Evolutionary conservation across 2,113 vertebrate genomes (phyloP).

Genomic region (Perccottus glenii): DNA sequence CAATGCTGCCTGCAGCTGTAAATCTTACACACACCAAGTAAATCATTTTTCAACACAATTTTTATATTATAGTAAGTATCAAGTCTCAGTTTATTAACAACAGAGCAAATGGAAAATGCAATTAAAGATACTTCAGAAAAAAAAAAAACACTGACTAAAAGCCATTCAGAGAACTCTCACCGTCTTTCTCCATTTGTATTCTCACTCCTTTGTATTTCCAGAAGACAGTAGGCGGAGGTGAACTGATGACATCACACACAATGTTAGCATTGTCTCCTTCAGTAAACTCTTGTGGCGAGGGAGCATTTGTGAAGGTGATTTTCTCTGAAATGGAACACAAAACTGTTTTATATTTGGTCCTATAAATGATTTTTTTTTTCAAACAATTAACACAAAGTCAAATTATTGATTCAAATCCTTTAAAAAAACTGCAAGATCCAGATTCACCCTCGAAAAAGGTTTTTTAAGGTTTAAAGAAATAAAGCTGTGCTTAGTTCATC

Average conservation of each 20-base stretch:
- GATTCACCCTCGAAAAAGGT: too few species aligned
- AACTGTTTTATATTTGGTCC: slow-evolving; percentile 3
- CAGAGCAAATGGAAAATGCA: neutral
- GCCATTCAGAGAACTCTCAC: slow-evolving; percentile 73
- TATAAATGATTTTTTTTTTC: neutral
- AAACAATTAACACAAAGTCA: neutral
- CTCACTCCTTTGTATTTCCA: slow-evolving; percentile 93
- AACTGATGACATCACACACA: slow-evolving; percentile 91
- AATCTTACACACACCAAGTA: too few species aligned
- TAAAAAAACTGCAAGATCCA: too few species aligned
- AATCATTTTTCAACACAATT: too few species aligned
- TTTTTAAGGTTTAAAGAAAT: too few species aligned
- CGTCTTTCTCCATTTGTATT: slow-evolving; percentile 93
- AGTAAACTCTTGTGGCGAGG: slow-evolving; percentile 93
- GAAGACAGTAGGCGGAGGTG: slow-evolving; percentile 89
- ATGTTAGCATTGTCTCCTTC: slow-evolving; percentile 92
- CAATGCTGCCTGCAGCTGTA: too few species aligned
- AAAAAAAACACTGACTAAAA: neutral
- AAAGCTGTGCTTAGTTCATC: too few species aligned
- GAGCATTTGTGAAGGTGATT: slow-evolving; percentile 93
- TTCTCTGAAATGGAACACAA: slow-evolving; percentile 83
- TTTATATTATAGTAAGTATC: too few species aligned
- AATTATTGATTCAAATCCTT: neutral
- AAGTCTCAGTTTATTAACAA: too few species aligned
- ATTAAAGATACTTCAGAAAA: neutral